Percentiles rank a stretch among this genome's conserved stretches.
These are phyloP conservation scores for Baronia brevicornis DNA, from an alignment of 2,888 invertebrate genomes.

Conservation along the genomic window DNA sequence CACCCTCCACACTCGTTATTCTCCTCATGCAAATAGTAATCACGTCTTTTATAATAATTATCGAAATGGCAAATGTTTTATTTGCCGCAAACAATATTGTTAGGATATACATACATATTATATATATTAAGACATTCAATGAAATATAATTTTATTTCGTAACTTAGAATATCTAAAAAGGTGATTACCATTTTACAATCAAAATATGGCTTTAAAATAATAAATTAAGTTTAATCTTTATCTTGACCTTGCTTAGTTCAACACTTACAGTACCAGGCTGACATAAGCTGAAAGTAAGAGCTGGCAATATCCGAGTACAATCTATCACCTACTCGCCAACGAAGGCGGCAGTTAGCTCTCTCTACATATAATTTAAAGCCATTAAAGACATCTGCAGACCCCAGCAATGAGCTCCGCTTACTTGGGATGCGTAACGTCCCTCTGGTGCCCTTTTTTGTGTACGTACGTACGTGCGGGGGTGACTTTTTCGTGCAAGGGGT, in stretches of 20 bases:
- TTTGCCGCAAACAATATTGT: too few species aligned
- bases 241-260: too few species aligned
- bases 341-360: constrained; percentile 62
- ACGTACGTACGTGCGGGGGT: constrained; percentile 70
- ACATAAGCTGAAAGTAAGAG: constrained; percentile 10
- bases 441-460: constrained; percentile 69
- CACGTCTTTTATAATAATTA: too few species aligned
- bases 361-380: constrained; percentile 74
- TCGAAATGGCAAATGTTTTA: too few species aligned
- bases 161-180: neutral
- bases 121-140: too few species aligned
- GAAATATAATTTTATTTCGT: neutral
- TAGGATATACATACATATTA: too few species aligned
- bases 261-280: too few species aligned
- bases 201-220: too few species aligned
- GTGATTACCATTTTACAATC: too few species aligned
- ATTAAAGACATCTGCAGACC: constrained; percentile 75
- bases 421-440: constrained; percentile 71
- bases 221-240: neutral
- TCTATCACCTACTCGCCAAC: constrained; percentile 54
- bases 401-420: constrained; percentile 66
- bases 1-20: too few species aligned
- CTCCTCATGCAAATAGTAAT: too few species aligned
- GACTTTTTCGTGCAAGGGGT: constrained; percentile 74
- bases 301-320: constrained; percentile 31